phyloP scores from a whole-genome alignment of 2,888 invertebrate genomes.

The Rotaria sp. region DNA sequence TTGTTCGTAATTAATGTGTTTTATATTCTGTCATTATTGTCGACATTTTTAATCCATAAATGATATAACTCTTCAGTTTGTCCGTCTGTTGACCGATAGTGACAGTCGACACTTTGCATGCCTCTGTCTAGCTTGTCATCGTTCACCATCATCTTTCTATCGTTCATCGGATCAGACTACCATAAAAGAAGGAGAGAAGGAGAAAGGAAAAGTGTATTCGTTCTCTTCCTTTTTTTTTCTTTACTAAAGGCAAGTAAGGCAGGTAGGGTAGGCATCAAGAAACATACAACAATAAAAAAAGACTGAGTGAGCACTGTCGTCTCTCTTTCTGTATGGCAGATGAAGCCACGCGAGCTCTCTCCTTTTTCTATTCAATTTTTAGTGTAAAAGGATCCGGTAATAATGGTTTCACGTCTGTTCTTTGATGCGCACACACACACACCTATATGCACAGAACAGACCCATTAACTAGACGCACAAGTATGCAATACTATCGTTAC shows the following conservation, averaged over 20 bases:
- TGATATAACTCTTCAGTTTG: neutral
- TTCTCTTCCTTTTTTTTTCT: neutral
- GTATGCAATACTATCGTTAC: neutral
- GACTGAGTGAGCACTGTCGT: neutral
- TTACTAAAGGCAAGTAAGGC: neutral
- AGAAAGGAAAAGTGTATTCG: neutral
- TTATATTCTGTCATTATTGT: neutral
- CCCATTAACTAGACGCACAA: slow-evolving; percentile 6
- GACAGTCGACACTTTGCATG: slow-evolving; percentile 15
- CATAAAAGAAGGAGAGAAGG: neutral
- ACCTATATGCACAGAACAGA: neutral
- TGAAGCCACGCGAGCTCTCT: slow-evolving; percentile 5
- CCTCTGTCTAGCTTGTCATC: neutral
- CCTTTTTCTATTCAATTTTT: neutral
- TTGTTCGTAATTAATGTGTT: neutral
- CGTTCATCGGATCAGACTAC: slow-evolving; percentile 14
- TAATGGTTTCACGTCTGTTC: slow-evolving; percentile 24
- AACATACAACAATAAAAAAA: neutral
- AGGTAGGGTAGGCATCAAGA: neutral
- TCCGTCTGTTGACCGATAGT: slow-evolving; percentile 15
- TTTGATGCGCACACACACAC: neutral
- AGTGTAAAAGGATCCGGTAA: neutral
- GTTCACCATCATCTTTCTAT: neutral
- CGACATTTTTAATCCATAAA: slow-evolving; percentile 21
- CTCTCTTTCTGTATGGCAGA: neutral